phyloP scores from a whole-genome alignment of 2,888 invertebrate species.

The Hybos culiciformis region DNA sequence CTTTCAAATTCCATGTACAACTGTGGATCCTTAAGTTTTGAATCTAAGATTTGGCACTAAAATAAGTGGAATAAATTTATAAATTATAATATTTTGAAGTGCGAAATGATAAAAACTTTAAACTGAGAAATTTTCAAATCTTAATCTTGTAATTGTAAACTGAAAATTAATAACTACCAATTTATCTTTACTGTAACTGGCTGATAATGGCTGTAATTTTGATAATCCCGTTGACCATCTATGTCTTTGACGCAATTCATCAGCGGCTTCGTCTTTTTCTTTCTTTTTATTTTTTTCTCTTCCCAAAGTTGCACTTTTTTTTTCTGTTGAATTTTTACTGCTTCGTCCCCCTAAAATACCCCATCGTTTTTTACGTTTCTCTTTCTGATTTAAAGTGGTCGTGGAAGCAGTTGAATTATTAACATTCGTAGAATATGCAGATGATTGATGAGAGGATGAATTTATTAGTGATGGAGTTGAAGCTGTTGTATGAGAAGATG shows the following conservation, averaged over 20 bases:
- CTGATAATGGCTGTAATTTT: slow-evolving; percentile 55
- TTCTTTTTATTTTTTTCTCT: slow-evolving; percentile 42
- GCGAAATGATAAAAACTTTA: neutral
- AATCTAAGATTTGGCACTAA: slow-evolving; percentile 50
- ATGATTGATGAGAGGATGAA: slow-evolving; percentile 26
- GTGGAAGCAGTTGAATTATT: slow-evolving; percentile 20
- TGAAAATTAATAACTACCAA: slow-evolving; percentile 42
- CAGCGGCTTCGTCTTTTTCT: slow-evolving; percentile 28
- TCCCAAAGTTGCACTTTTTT: slow-evolving; percentile 55
- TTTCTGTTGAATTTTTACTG: slow-evolving; percentile 40
- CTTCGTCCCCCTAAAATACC: slow-evolving; percentile 50
- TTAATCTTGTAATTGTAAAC: neutral
- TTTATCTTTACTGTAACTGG: slow-evolving; percentile 65
- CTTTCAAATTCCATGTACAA: slow-evolving; percentile 75
- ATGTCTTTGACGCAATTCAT: slow-evolving; percentile 42
- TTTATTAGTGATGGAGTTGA: slow-evolving; percentile 30
- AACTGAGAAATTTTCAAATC: neutral
- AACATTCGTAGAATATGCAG: slow-evolving; percentile 15
- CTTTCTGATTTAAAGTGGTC: slow-evolving; percentile 37
- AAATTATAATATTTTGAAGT: neutral
- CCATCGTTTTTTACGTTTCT: slow-evolving; percentile 52
- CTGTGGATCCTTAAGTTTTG: slow-evolving; percentile 57
- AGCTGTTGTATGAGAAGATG: slow-evolving; percentile 24
- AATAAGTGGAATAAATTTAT: slow-evolving; percentile 19
- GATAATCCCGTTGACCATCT: slow-evolving; percentile 61